Base-by-base conservation (phyloP, 2,797 vertebrate species). In the Catamblyrhynchus diadema region DNA sequence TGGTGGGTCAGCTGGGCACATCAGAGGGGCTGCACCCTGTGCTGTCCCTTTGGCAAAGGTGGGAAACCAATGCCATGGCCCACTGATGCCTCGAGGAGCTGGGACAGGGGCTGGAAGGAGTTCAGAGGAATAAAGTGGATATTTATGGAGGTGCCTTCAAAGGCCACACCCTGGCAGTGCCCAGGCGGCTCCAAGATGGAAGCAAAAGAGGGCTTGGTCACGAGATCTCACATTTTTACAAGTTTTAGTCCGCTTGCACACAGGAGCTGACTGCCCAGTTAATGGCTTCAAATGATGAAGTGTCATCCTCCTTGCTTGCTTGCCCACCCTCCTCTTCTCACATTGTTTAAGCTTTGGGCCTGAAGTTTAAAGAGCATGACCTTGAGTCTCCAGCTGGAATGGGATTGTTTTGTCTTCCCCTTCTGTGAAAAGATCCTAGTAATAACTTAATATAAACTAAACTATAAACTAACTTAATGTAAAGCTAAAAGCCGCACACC, bases 21-120 rank as follows among this genome's bases (percentile, higher is more conserved):
- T 1, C 41, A 32, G 15, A n/a, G 22, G 27, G 16, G 70, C 6
- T 30, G 24, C 5, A 4, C 27, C 8, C 0, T 5, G 17, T 33
- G 72, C 60, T 16, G 12, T 32, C 72, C 21, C n/a, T 11, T 47
- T 18, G 66, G 47, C 14, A 4, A 54, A 90, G 72, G 9, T 3
- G 21, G 33, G 20, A 73, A 81, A 39, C 14, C 1, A 0, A 14
- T 1, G 3, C 30, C 19, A 11, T 12, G 27, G 51, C n/a, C 8
- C 16, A 19, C 23, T 35, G 56, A 12, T 25, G 33, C 33, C 33
- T 35, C 22, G 25, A 57, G 56, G 33, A 35, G 56, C 56, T 57
- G 23, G 23, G 11, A 18, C 10, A 25, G 15, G 25, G 15, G 33
- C 23, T 17, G 18, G 56, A 25, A 35, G 33, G 33, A 35, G 10